Percentiles rank a stretch among this genome's conserved stretches.
These are phyloP conservation scores for Rhinophrynus dorsalis DNA, from an alignment of 2,797 vertebrate genomes.

Conservation along the genomic window DNA sequence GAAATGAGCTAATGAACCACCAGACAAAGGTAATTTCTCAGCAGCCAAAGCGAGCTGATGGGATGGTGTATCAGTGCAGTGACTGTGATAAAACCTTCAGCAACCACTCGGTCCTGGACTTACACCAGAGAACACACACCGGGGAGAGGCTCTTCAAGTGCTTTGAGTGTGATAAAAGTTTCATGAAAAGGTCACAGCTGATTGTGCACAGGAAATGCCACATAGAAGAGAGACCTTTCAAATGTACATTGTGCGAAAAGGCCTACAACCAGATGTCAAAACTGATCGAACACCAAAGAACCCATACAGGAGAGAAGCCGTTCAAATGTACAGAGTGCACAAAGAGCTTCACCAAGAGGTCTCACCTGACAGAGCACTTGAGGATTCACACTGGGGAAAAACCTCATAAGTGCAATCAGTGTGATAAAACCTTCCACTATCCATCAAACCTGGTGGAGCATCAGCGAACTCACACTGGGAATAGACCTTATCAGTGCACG, in stretches of 20 bases:
- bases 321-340: conserved; percentile 63
- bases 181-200: conserved; percentile 62
- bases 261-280: conserved; percentile 59
- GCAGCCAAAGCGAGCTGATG: background rate
- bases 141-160: conserved; percentile 67
- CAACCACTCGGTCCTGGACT: conserved; percentile 36
- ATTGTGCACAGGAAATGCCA: conserved; percentile 63
- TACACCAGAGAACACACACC: conserved; percentile 59
- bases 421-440: conserved; percentile 20
- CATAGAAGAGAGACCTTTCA: conserved; percentile 62
- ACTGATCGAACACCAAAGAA: conserved; percentile 58
- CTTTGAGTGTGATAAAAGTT: conserved; percentile 66
- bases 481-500: conserved; percentile 55
- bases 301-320: conserved; percentile 58
- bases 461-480: conserved; percentile 58
- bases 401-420: conserved; percentile 23
- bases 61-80: conserved; percentile 22
- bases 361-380: conserved; percentile 58
- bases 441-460: conserved; percentile 18
- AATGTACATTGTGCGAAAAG: conserved; percentile 62
- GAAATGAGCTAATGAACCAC: background rate
- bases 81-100: conserved; percentile 38
- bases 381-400: conserved; percentile 35
- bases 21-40: background rate
- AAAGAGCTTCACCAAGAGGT: conserved; percentile 59